These are phyloP conservation scores for Oikopleura dioica DNA, from an alignment of 23 tunicate species.

Conservation along the genomic window DNA sequence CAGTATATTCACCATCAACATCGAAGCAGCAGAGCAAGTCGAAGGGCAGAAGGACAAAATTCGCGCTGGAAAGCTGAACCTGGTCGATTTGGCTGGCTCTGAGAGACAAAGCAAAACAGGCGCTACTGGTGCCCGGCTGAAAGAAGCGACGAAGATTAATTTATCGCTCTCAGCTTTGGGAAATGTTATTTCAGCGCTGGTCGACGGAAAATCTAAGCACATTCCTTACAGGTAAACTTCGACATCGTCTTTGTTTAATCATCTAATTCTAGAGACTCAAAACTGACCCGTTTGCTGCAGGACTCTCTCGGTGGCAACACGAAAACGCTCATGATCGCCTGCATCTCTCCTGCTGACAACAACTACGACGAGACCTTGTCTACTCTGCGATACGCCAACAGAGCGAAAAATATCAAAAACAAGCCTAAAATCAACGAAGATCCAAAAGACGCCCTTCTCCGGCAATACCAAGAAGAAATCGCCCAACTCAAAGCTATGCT, in stretches of 20 bases:
- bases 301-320: constrained; percentile 98
- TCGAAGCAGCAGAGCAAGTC: constrained; percentile 62
- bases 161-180: constrained; percentile 88
- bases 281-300: constrained; percentile 61
- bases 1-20: constrained; percentile 71
- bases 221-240: constrained; percentile 45
- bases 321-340: constrained; percentile 66
- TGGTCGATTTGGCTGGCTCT: constrained; percentile 96
- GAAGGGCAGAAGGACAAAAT: constrained; percentile 6
- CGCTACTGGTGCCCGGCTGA: constrained; percentile 69
- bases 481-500: constrained; percentile 32
- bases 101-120: constrained; percentile 95
- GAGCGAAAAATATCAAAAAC: constrained; percentile 98
- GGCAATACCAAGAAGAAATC: constrained; percentile 96
- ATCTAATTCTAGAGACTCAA: not conserved
- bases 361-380: constrained; percentile 93
- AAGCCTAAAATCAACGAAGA: constrained; percentile 95
- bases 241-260: not conserved
- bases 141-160: constrained; percentile 95
- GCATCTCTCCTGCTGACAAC: constrained; percentile 72
- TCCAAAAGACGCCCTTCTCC: constrained; percentile 89
- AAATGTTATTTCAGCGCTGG: constrained; percentile 91
- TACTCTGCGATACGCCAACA: constrained; percentile 94
- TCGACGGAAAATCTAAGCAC: constrained; percentile 95
- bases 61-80: constrained; percentile 31